Conservation (phyloP, 2,113 vertebrate genomes). For the Esox niger region DNA sequence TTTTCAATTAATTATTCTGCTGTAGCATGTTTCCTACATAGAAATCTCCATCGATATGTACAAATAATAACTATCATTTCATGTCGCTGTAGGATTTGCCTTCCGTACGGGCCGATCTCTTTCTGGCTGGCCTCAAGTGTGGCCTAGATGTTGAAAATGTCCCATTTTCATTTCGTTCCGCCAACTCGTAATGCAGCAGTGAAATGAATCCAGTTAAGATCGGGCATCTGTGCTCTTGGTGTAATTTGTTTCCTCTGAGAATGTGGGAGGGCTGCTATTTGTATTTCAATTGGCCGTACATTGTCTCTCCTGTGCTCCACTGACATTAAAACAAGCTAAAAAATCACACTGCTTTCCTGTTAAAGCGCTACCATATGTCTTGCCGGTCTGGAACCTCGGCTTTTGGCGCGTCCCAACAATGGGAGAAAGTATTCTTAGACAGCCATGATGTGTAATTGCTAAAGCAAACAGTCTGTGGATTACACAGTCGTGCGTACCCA, state of each 20-base stretch:
- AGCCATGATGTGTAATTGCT: constrained; percentile 40
- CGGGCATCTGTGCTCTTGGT: no score
- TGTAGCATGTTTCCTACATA: no score
- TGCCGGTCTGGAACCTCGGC: constrained; percentile 32
- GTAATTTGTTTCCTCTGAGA: not conserved
- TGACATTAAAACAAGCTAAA: constrained; percentile 27
- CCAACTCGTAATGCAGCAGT: no score
- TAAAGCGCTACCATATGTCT: constrained; percentile 46
- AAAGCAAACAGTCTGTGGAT: constrained; percentile 41
- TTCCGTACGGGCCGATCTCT: no score
- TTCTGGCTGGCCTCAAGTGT: no score
- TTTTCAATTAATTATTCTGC: no score
- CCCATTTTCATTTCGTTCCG: no score
- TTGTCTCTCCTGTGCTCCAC: constrained; percentile 15
- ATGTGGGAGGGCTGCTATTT: constrained; percentile 14
- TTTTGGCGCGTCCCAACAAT: constrained; percentile 7
- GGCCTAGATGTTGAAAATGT: not conserved
- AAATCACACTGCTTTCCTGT: constrained; percentile 29
- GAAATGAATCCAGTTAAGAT: no score
- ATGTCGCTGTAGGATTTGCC: no score
- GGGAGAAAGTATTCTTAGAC: constrained; percentile 25
- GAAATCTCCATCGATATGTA: no score
- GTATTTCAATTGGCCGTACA: constrained; percentile 28
- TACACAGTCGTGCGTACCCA: constrained; percentile 5
- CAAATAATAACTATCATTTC: no score